Base-by-base conservation (phyloP, 2,797 vertebrate genomes). In the Allobates femoralis region DNA sequence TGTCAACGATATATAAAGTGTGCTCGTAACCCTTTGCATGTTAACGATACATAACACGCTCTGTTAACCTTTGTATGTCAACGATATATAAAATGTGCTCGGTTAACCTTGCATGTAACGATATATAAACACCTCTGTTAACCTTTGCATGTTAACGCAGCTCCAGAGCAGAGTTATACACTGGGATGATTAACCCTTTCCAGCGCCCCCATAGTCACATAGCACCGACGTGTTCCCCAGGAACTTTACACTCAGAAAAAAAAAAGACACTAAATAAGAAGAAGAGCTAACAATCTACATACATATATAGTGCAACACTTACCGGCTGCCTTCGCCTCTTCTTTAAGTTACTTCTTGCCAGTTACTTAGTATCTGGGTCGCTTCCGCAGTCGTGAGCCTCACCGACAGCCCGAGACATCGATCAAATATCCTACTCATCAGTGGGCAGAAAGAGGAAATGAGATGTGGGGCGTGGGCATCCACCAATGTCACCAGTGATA, bases 401-500 rank as follows among this genome's bases (percentile, higher is more conserved):
- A 46, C 16, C n/a, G 80, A 77, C 85, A 82, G 79, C 58, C 85
- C 19, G 3, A 41, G n/a, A 51, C 69, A n/a, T 71, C 26, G 55
- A 41, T 81, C 67, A 73, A 28, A 79, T 50, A 32, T 53, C 58
- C 73, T 82, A 26, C 46, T 76, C 79, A 86, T 74, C 69, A 66
- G 64, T 6, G 55, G 51, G 55, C 46, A 81, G 79, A 76, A 55
- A 67, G 79, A 81, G 85, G 85, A 81, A 86, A 81, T 67, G 58
- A 74, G 37, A 74, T 64, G 71, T 30, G 77, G 55, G 78, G 78
- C 19, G 50, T 79, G n/a, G 46, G n/a, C 62, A 58, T 8, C 50
- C 46, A 85, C n/a, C 14, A 85, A 71, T 14, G 28, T 67, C n/a
- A 41, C 28, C 3, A 56, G 75, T 32, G 10, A 34, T 21, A 46